These are phyloP conservation scores for Pegoplata infirma DNA, from an alignment of 2,888 invertebrate species.

Conservation along the genomic window DNA sequence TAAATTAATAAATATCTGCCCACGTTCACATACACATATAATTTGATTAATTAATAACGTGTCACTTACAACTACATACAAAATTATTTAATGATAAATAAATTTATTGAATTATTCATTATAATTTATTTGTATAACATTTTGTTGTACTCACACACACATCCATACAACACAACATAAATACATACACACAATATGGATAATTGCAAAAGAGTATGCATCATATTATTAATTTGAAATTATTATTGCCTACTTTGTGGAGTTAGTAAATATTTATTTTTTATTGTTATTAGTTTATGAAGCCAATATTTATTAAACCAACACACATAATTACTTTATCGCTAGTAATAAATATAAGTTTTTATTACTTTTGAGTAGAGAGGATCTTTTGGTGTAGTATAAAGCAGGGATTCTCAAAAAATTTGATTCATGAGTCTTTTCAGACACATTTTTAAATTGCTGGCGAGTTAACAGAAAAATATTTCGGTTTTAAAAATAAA, in stretches of 20 bases:
- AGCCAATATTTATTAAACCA: too few relatives aligned
- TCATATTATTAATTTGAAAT: slow-evolving; percentile 10
- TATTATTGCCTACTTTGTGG: slow-evolving; percentile 41
- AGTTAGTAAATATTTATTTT: slow-evolving; percentile 18
- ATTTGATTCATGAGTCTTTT: too few relatives aligned
- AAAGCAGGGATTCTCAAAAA: too few relatives aligned
- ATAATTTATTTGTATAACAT: slow-evolving; percentile 5
- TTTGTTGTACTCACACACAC: background rate
- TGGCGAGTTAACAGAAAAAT: too few relatives aligned
- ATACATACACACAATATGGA: too few relatives aligned
- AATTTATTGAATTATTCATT: slow-evolving; percentile 9
- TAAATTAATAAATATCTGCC: background rate
- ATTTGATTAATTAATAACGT: slow-evolving; percentile 36
- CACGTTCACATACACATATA: background rate
- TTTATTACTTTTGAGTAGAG: too few relatives aligned
- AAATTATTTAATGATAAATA: background rate
- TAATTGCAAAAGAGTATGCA: background rate
- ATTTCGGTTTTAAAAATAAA: too few relatives aligned
- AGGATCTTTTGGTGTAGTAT: too few relatives aligned
- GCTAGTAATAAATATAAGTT: too few relatives aligned
- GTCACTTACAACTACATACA: slow-evolving; percentile 21
- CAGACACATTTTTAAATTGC: too few relatives aligned
- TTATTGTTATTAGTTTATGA: too few relatives aligned
- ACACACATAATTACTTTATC: too few relatives aligned
- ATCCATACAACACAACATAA: background rate